A percentile compares a stretch with the other conserved stretches of the same genome.
phyloP scores from a whole-genome alignment of 1,140 invertebrate species.

The Heliothis virescens region DNA sequence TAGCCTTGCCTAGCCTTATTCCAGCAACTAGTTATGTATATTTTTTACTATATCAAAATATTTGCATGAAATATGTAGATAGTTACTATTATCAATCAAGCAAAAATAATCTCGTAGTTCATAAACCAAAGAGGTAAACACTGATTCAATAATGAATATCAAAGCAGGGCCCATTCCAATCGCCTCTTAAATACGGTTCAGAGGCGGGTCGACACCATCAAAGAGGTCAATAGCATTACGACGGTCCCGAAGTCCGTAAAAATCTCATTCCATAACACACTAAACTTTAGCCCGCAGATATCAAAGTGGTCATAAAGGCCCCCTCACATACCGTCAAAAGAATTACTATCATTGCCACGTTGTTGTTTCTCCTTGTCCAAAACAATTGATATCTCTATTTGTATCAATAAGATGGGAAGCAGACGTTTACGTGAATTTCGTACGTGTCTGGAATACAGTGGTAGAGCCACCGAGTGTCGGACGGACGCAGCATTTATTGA shows the following conservation, averaged over 20 bases:
- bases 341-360: slow-evolving; percentile 74
- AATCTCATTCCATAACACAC: slow-evolving; percentile 59
- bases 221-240: slow-evolving; percentile 60
- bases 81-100: too few species aligned
- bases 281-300: slow-evolving; percentile 61
- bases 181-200: slow-evolving; percentile 42
- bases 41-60: too few species aligned
- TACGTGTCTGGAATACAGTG: slow-evolving; percentile 80
- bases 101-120: too few species aligned
- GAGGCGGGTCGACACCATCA: slow-evolving; percentile 42
- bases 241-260: slow-evolving; percentile 57
- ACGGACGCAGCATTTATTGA: slow-evolving; percentile 67
- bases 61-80: too few species aligned
- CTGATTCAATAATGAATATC: slow-evolving; percentile 35
- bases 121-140: slow-evolving; percentile 20
- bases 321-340: slow-evolving; percentile 60
- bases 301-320: slow-evolving; percentile 62
- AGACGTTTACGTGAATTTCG: slow-evolving; percentile 80
- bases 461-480: slow-evolving; percentile 41
- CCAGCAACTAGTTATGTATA: too few species aligned
- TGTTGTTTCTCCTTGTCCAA: slow-evolving; percentile 77
- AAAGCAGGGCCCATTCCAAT: slow-evolving; percentile 33
- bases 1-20: too few species aligned
- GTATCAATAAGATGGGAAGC: slow-evolving; percentile 83
- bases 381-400: slow-evolving; percentile 86